These are phyloP conservation scores for Hetaerina titia DNA, from an alignment of 2,888 invertebrate species.

Conservation along the genomic window DNA sequence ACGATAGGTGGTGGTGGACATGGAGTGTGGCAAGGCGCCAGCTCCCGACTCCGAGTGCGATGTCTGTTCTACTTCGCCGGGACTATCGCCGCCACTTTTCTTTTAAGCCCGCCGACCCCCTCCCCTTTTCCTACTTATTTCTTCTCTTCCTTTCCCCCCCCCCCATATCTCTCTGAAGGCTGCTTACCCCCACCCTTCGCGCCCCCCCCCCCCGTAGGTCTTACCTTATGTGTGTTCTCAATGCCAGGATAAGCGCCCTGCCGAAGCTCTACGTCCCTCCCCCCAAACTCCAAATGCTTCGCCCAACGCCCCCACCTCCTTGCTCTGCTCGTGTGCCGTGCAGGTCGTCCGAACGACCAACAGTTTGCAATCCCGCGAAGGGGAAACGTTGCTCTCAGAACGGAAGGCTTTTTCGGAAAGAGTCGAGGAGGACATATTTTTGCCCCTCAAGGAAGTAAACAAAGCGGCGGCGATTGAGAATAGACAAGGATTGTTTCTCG, in stretches of 20 bases:
- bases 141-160: background rate
- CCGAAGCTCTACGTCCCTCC: background rate
- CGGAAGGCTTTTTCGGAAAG: no score
- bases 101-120: background rate
- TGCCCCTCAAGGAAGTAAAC: background rate
- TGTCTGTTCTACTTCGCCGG: background rate
- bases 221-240: background rate
- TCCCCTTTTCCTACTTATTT: background rate
- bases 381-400: no score
- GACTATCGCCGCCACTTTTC: background rate
- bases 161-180: background rate
- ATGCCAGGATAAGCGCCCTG: no score
- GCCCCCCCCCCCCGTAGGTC: background rate
- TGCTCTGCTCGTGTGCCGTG: no score
- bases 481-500: background rate
- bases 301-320: background rate
- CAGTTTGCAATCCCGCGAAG: no score
- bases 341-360: no score
- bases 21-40: slow-evolving; percentile 41
- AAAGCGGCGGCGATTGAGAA: background rate
- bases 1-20: slow-evolving; percentile 39
- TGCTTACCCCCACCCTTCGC: background rate
- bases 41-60: background rate
- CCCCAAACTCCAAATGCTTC: background rate
- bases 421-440: background rate